phyloP scores from a whole-genome alignment of 2,888 invertebrate genomes.

The Trissoscelio sp. region DNA sequence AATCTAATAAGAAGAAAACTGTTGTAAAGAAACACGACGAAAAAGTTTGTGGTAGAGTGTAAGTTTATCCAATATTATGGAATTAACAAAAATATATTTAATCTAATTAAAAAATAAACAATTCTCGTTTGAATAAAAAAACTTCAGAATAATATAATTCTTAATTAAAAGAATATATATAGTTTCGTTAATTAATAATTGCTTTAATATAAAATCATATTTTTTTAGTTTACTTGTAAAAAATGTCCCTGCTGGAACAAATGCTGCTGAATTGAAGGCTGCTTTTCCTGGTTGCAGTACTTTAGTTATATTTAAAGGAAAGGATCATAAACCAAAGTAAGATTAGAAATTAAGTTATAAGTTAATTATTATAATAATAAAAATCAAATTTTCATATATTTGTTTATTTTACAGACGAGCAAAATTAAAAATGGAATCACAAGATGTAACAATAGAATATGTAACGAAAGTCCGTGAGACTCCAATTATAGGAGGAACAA shows the following conservation, averaged over 20 bases:
- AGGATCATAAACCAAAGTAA: conserved; percentile 16
- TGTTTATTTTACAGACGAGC: conserved; percentile 24
- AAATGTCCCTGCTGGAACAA: conserved; percentile 30
- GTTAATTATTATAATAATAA: too few relatives aligned
- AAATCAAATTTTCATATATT: background rate
- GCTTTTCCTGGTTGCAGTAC: conserved; percentile 42
- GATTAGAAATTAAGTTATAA: too few relatives aligned
- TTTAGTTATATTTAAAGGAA: conserved; percentile 14
- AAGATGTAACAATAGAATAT: conserved; percentile 20
- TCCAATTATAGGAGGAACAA: conserved; percentile 5
- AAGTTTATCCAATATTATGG: too few relatives aligned
- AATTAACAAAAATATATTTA: too few relatives aligned
- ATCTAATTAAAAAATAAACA: too few relatives aligned
- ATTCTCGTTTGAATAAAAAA: too few relatives aligned
- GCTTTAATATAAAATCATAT: background rate
- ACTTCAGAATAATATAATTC: too few relatives aligned
- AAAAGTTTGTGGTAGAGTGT: conserved; percentile 9
- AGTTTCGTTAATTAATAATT: too few relatives aligned
- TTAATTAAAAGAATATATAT: too few relatives aligned
- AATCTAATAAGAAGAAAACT: conserved; percentile 10
- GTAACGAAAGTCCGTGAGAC: background rate
- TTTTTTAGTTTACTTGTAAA: conserved; percentile 22
- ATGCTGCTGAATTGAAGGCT: conserved; percentile 21
- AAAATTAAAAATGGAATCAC: conserved; percentile 39
- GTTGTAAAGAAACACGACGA: background rate